phyloP scores from a whole-genome alignment of 2,113 vertebrate genomes.

The Neodontobutis hainanensis region DNA sequence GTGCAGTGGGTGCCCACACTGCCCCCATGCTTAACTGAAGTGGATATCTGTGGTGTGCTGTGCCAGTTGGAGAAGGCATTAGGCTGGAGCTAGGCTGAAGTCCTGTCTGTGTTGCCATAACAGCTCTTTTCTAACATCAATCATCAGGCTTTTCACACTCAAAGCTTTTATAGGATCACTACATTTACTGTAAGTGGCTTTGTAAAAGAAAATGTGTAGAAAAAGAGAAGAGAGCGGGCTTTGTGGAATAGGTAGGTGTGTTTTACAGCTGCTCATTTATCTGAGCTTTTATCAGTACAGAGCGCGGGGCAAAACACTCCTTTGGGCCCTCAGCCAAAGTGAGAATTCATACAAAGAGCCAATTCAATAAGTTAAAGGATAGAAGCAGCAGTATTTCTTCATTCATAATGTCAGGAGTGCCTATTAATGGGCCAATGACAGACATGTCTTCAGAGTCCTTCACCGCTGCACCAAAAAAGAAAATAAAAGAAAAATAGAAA shows the following conservation, averaged over 20 bases:
- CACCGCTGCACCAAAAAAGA: background rate
- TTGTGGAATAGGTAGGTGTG: conserved; percentile 10
- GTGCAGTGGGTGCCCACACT: too few relatives aligned
- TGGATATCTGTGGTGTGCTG: conserved; percentile 63
- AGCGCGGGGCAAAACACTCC: conserved; percentile 3
- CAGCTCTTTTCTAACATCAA: conserved; percentile 58
- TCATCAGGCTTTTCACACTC: conserved; percentile 50
- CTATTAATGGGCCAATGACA: background rate
- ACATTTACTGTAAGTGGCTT: conserved; percentile 36
- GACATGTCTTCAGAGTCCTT: background rate
- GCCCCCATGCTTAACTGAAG: conserved; percentile 73
- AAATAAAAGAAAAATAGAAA: too few relatives aligned
- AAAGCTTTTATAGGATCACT: conserved; percentile 29
- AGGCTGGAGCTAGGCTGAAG: conserved; percentile 55
- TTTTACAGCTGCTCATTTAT: conserved; percentile 49
- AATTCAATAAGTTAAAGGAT: conserved; percentile 8
- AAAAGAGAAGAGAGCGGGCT: conserved; percentile 22
- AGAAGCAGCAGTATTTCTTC: background rate
- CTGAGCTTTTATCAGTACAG: conserved; percentile 21
- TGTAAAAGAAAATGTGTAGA: conserved; percentile 30
- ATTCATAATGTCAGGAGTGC: background rate
- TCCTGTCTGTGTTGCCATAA: conserved; percentile 50
- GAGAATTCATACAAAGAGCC: conserved; percentile 9
- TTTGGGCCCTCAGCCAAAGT: conserved; percentile 7
- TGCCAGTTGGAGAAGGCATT: conserved; percentile 61